Base-by-base conservation (phyloP, 2,113 vertebrate species). In the Calyptomena viridis region DNA sequence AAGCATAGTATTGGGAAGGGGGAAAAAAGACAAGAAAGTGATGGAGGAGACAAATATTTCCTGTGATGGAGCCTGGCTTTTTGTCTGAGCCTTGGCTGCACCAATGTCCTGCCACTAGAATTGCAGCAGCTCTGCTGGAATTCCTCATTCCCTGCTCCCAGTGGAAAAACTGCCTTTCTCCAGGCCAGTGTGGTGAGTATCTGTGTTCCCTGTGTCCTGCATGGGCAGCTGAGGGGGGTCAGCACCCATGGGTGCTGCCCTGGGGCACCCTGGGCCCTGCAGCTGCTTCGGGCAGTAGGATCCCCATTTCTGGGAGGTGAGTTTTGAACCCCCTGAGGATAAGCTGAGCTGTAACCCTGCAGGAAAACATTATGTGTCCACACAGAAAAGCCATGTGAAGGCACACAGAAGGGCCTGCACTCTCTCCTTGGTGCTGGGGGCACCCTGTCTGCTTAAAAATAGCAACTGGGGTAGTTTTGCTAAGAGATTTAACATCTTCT, bases 401-500 rank as follows among this genome's bases (percentile, higher is more conserved):
- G 52, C 55, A 23, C 28, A 53, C 24, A 59, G 44, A 62, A 37
- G 19, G 28, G 11, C 12, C 62, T 82, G 62, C 53, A 40, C 62
- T 3, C 16, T 1, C 74, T 35, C 19, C 58, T 64, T 77, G 68
- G 27, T 66, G 58, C 55, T 58, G 67, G 46, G n/a, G 33, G 14
- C 35, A 31, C 2, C 6, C 21, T 25, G 13, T 28, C 63, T 15
- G 42, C 23, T 52, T 67, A 35, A 93, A 87, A 93, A 47, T 37
- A 74, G 72, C 4, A 33, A 50, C 90, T 28, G 78, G 44, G 30
- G 37, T 73, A 30, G 27, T 88, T 94, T 93, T 88, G 53, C 39
- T 15, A 40, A 69, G 66, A 87, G 58, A 67, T 90, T 88, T 83
- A 80, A 86, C 78, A 40, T 95, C 76, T 69, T 90, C 87, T 93